Evolutionary conservation across 2,888 invertebrate genomes (phyloP).

Genomic region (Hirtodrosophila duncani): DNA sequence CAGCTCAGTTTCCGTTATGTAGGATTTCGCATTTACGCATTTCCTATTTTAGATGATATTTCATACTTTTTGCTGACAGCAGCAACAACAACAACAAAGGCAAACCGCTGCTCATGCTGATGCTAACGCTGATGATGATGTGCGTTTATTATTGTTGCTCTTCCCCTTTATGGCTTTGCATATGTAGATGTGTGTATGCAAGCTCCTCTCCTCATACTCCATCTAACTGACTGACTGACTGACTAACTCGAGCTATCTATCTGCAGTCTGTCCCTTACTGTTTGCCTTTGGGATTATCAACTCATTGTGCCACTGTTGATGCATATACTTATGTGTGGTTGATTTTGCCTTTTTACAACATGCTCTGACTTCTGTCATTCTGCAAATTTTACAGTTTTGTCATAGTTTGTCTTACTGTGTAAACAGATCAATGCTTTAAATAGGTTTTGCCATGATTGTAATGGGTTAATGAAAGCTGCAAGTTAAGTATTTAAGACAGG

Average conservation of each 20-base stretch:
- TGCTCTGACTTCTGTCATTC: conserved; percentile 28
- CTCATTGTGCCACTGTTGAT: conserved; percentile 53
- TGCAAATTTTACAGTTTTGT: conserved; percentile 42
- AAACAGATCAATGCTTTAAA: conserved; percentile 36
- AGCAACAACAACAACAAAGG: conserved; percentile 15
- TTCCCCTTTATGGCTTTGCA: conserved; percentile 69
- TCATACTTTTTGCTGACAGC: conserved; percentile 68
- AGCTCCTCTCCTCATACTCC: conserved; percentile 1
- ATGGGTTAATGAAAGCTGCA: conserved; percentile 26
- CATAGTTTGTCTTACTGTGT: conserved; percentile 15
- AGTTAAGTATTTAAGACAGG: too few relatives aligned
- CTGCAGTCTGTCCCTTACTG: conserved; percentile 15
- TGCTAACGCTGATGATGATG: conserved; percentile 62
- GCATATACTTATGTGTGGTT: conserved; percentile 27
- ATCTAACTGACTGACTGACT: conserved; percentile 17
- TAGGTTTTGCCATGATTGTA: conserved; percentile 38
- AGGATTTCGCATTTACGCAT: conserved; percentile 70
- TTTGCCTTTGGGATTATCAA: conserved; percentile 69
- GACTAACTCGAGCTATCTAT: background rate
- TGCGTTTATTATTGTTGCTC: conserved; percentile 71
- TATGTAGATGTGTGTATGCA: conserved; percentile 17
- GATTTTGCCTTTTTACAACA: background rate
- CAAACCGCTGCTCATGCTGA: conserved; percentile 1
- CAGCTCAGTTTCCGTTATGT: conserved; percentile 64
- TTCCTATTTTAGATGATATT: conserved; percentile 72